Base-by-base conservation (phyloP, 1,140 invertebrate genomes). In the Vanessa tameamea region DNA sequence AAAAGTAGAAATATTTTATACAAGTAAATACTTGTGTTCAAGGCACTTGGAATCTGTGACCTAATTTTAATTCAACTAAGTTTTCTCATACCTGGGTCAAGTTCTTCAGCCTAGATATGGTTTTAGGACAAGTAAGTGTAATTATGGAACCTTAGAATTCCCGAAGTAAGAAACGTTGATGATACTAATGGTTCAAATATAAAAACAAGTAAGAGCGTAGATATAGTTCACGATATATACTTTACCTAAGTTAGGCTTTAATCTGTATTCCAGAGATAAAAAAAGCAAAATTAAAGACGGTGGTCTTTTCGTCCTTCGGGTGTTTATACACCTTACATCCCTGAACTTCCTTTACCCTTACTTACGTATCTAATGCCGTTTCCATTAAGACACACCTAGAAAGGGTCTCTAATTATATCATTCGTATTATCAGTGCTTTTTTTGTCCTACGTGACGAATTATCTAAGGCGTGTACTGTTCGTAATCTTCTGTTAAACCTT, bases 321-420 rank as follows among this genome's bases (percentile, higher is more conserved):
- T 61, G 57, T 61, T 61, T 61, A 37, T 61, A 31, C 57, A 31
- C 57, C 31, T 61, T 61, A 61, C 57, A 9, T 9, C 11, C 16
- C 31, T 31, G 57, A 61, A 14, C 31, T 61, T 37, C 23, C 53
- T 13, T 6, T 53, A 53, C 6, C 43, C 15, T 31, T 26, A 61
- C 14, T 59, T 59, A 37, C 31, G 23, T 59, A 59, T 23, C 43
- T 61, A 61, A 61, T 15, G 15, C 57, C 26, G 20, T 15, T 61
- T 61, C 57, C 57, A 61, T 61, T 61, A 61, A 37, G 57, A 43
- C 57, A 11, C 20, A 26, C 31, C 20, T 37, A 14, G 57, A 61
- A 61, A 61, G 26, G 57, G 23, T 61, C 57, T 23, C 26, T 61
- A 61, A 61, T 61, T 61, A 61, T 61, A 61, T 61, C 57, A 61